These are phyloP conservation scores for Xyliphius kryptos DNA, from an alignment of 2,113 vertebrate genomes.

Conservation along the genomic window DNA sequence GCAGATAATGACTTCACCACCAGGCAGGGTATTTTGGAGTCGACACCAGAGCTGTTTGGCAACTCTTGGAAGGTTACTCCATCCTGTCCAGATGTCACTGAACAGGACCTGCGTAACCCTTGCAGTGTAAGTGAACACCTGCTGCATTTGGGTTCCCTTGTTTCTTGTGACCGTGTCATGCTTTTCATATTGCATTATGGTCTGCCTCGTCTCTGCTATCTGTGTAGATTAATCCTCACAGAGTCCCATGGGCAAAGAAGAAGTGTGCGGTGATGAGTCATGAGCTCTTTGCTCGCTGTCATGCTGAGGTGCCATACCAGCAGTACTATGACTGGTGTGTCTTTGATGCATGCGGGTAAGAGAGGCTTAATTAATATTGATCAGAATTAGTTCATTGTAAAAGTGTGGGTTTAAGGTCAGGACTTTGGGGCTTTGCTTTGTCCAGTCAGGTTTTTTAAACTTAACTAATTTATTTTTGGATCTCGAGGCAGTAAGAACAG, in stretches of 20 bases:
- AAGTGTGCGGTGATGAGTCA: slow-evolving; percentile 69
- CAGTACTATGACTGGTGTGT: slow-evolving; percentile 84
- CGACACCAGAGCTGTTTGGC: slow-evolving; percentile 75
- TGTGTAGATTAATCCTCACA: slow-evolving; percentile 66
- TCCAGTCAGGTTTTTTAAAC: too few relatives aligned
- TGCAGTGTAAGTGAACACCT: slow-evolving; percentile 61
- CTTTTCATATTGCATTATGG: too few relatives aligned
- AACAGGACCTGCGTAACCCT: slow-evolving; percentile 68
- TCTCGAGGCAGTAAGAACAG: too few relatives aligned
- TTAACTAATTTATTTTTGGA: too few relatives aligned
- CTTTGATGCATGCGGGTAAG: slow-evolving; percentile 84
- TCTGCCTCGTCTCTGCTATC: too few relatives aligned
- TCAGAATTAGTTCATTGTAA: too few relatives aligned
- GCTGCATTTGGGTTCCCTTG: neutral
- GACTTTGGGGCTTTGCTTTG: too few relatives aligned
- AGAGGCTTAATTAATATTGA: too few relatives aligned
- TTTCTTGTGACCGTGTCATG: neutral
- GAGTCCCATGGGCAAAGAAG: slow-evolving; percentile 71
- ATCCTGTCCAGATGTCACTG: slow-evolving; percentile 73
- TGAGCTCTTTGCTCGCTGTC: slow-evolving; percentile 70
- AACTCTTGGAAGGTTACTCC: slow-evolving; percentile 87
- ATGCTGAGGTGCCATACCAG: slow-evolving; percentile 70
- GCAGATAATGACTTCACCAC: slow-evolving; percentile 80
- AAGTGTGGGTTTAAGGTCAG: too few relatives aligned
- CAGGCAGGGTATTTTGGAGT: slow-evolving; percentile 77